A percentile compares a stretch with the other conserved stretches of the same genome.
Conservation (phyloP, 2,888 invertebrate species). For the Sepiola atlantica region DNA sequence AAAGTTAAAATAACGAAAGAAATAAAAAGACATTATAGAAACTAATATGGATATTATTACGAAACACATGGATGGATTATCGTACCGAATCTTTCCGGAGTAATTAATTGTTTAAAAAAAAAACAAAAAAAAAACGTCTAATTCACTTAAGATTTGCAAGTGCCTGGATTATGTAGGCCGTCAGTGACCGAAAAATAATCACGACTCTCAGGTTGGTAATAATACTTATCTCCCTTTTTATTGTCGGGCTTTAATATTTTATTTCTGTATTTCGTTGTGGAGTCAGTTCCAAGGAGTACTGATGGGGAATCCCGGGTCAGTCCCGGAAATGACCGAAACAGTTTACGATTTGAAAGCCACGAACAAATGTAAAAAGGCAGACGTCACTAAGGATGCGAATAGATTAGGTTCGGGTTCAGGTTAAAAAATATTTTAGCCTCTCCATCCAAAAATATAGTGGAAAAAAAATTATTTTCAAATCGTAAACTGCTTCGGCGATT, state of each 20-base stretch:
- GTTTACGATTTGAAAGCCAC: too few species aligned
- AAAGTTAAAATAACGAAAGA: not conserved
- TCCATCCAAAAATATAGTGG: too few species aligned
- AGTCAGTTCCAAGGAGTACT: too few species aligned
- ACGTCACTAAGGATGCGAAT: too few species aligned
- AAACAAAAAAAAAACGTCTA: not conserved
- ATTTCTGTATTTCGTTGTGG: not conserved
- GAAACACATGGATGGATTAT: not conserved
- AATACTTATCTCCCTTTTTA: not conserved
- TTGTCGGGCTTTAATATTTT: not conserved
- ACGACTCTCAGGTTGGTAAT: not conserved
- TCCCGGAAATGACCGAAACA: too few species aligned
- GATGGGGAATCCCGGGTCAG: too few species aligned
- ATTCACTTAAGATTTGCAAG: not conserved
- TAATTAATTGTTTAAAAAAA: not conserved
- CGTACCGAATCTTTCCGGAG: not conserved
- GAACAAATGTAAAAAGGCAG: too few species aligned
- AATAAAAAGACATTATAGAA: not conserved
- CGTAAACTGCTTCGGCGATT: too few species aligned
- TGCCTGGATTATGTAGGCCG: not conserved
- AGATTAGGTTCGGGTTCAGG: too few species aligned
- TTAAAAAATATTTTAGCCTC: too few species aligned
- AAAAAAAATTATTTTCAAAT: too few species aligned
- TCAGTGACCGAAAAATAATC: not conserved
- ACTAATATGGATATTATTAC: not conserved